These are phyloP conservation scores for Cotesia chilonis DNA, from an alignment of 1,140 invertebrate species.

Conservation along the genomic window DNA sequence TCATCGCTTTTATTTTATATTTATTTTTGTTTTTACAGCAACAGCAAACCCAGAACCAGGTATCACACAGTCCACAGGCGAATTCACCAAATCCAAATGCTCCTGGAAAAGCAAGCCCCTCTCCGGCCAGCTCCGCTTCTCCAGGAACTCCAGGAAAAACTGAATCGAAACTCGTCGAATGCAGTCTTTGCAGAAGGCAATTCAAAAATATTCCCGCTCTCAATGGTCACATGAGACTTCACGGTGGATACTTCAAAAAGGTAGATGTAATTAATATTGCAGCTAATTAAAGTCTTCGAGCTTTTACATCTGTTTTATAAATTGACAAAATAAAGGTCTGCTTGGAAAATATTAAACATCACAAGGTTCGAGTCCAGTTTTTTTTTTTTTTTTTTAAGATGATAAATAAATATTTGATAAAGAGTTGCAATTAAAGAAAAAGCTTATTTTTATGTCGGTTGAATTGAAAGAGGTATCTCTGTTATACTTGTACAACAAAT, in stretches of 20 bases:
- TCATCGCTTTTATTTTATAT: constrained; percentile 3
- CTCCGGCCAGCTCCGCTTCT: constrained; percentile 52
- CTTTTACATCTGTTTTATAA: neutral
- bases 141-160: constrained; percentile 62
- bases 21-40: constrained; percentile 25
- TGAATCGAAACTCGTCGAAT: constrained; percentile 86
- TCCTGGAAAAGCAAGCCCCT: constrained; percentile 55
- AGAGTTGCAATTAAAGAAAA: too few species aligned
- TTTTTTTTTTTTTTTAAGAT: too few species aligned
- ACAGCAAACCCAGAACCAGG: constrained; percentile 35
- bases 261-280: constrained; percentile 59
- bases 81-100: constrained; percentile 57
- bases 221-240: constrained; percentile 96
- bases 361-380: too few species aligned
- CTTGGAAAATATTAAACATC: too few species aligned
- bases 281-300: neutral
- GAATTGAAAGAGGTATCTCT: too few species aligned
- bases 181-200: constrained; percentile 91
- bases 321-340: too few species aligned
- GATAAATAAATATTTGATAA: too few species aligned
- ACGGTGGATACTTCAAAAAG: constrained; percentile 97
- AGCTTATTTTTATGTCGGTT: too few species aligned
- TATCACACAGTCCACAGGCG: constrained; percentile 43
- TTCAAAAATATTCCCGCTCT: constrained; percentile 97
- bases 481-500: too few species aligned